Percentiles rank a stretch among this genome's conserved stretches.
Conservation (phyloP, 2,797 vertebrate species). For the Lepus townsendii region DNA sequence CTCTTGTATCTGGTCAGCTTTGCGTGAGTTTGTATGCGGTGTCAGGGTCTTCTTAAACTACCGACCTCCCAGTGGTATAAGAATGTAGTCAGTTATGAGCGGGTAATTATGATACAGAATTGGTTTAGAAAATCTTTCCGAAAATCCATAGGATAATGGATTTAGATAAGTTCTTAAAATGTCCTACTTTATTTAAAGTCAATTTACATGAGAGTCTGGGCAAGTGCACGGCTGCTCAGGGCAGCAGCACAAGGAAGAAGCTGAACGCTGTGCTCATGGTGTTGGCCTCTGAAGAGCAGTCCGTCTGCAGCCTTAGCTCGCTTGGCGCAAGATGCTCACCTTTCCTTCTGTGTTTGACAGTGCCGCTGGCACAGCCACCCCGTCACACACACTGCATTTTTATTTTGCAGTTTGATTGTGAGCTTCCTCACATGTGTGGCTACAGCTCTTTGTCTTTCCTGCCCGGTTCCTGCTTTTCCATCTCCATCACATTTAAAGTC, state of each 20-base stretch:
- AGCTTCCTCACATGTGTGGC: fast-evolving
- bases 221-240: neutral
- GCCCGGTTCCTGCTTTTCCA: neutral
- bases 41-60: neutral
- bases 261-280: fast-evolving
- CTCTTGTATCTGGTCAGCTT: neutral
- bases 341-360: fast-evolving
- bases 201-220: neutral
- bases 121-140: neutral
- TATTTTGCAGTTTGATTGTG: no score
- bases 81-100: neutral
- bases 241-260: fast-evolving
- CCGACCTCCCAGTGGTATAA: fast-evolving
- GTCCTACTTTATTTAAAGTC: neutral
- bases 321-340: fast-evolving
- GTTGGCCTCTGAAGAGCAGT: fast-evolving
- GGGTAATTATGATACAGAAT: neutral
- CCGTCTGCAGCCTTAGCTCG: fast-evolving
- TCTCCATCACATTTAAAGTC: no score
- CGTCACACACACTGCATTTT: fast-evolving
- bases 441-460: fast-evolving
- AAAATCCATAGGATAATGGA: no score
- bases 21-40: fast-evolving
- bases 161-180: neutral
- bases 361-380: fast-evolving